Conservation (phyloP, 2,888 invertebrate genomes). For the Harmothoe impar region DNA sequence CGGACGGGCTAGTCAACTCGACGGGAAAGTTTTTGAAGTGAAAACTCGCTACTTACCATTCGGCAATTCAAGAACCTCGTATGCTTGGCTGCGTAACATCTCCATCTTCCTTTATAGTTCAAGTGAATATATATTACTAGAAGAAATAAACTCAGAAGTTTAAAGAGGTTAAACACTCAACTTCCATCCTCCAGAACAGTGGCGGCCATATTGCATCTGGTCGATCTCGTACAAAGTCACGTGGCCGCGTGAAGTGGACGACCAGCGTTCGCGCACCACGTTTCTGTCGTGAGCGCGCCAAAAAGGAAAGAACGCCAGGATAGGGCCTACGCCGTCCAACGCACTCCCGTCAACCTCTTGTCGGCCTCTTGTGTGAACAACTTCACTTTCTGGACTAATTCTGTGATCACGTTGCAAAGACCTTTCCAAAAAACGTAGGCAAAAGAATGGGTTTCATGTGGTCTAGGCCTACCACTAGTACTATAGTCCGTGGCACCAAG, state of each 20-base stretch:
- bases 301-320: too few relatives aligned
- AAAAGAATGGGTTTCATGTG: too few relatives aligned
- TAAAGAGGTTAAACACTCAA: conserved; percentile 21
- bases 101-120: conserved; percentile 36
- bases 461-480: too few relatives aligned
- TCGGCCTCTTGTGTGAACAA: too few relatives aligned
- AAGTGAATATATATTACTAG: conserved; percentile 13
- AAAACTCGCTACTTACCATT: conserved; percentile 64
- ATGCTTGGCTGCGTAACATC: conserved; percentile 66
- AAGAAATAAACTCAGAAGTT: conserved; percentile 47
- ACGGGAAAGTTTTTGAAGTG: background rate
- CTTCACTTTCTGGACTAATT: too few relatives aligned
- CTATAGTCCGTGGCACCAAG: too few relatives aligned
- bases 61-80: conserved; percentile 67
- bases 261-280: background rate
- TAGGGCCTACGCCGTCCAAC: too few relatives aligned
- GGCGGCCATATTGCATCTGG: conserved; percentile 37
- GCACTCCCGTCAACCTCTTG: too few relatives aligned
- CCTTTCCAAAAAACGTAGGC: too few relatives aligned
- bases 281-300: conserved; percentile 12
- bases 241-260: background rate
- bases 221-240: conserved; percentile 33
- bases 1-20: too few relatives aligned
- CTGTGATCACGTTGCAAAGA: too few relatives aligned
- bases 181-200: background rate